phyloP scores from a whole-genome alignment of 2,797 vertebrate species.

The Acipenser ruthenus region DNA sequence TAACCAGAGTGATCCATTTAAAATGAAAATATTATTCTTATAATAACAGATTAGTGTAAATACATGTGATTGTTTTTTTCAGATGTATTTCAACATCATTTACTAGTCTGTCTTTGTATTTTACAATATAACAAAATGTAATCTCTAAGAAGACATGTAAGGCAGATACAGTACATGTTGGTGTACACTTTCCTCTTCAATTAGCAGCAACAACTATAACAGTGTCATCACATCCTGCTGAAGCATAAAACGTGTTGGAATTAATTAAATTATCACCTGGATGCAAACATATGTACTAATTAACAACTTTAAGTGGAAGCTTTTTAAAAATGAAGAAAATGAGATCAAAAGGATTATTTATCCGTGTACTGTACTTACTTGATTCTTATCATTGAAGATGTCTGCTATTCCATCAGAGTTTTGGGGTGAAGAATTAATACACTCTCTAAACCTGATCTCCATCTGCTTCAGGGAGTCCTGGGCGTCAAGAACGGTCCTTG shows the following conservation, averaged over 20 bases:
- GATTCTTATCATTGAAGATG: constrained; percentile 22
- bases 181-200: background rate
- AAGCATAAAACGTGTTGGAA: background rate
- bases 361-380: constrained; percentile 8
- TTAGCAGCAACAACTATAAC: background rate
- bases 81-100: too few relatives aligned
- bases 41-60: too few relatives aligned
- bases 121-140: too few relatives aligned
- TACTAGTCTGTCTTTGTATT: too few relatives aligned
- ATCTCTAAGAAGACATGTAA: too few relatives aligned
- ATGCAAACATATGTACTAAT: constrained; percentile 1
- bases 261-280: background rate
- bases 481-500: constrained; percentile 12
- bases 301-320: background rate
- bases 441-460: constrained; percentile 9
- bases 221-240: background rate
- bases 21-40: too few relatives aligned
- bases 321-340: background rate
- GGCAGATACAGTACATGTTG: background rate
- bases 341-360: background rate
- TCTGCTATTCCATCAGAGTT: constrained; percentile 13
- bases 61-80: too few relatives aligned
- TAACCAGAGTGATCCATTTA: too few relatives aligned
- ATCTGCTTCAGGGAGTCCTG: constrained; percentile 13
- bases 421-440: constrained; percentile 18